Percentiles rank a stretch among this genome's conserved stretches.
Conservation (phyloP, 1,140 invertebrate genomes). For the Gonatopus flavifemur region DNA sequence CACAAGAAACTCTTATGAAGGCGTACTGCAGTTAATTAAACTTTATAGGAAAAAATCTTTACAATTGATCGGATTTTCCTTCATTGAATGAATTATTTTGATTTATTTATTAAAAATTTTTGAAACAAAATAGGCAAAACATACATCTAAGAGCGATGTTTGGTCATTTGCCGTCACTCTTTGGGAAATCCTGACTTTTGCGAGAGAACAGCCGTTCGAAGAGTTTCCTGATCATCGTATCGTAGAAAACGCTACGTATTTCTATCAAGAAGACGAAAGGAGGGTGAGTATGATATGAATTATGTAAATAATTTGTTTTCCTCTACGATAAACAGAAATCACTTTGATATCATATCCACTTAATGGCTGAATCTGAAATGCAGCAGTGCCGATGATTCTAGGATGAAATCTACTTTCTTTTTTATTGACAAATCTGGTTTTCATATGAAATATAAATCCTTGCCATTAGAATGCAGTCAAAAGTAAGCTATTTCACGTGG, state of each 20-base stretch:
- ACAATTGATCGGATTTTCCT: neutral
- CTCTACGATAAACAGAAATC: no score
- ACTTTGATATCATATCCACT: no score
- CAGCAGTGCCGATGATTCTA: no score
- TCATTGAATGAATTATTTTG: neutral
- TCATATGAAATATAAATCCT: no score
- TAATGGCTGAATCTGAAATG: no score
- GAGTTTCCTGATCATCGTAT: constrained; percentile 77
- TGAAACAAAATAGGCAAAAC: constrained; percentile 79
- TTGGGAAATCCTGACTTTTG: constrained; percentile 88
- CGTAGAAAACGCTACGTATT: constrained; percentile 74
- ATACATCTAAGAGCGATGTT: constrained; percentile 80
- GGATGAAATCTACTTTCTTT: no score
- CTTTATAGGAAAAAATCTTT: neutral
- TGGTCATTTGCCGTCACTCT: constrained; percentile 78
- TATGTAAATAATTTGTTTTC: no score
- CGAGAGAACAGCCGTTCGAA: constrained; percentile 79
- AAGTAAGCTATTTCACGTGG: no score
- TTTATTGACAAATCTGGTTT: no score
- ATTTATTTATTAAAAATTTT: constrained; percentile 17
- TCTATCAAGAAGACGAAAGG: constrained; percentile 68
- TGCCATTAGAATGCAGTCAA: no score
- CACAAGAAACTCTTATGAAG: neutral
- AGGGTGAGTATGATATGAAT: constrained; percentile 63
- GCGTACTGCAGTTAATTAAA: constrained; percentile 16